These are phyloP conservation scores for Smutsia gigantea DNA, from an alignment of 2,797 vertebrate genomes.

Conservation along the genomic window DNA sequence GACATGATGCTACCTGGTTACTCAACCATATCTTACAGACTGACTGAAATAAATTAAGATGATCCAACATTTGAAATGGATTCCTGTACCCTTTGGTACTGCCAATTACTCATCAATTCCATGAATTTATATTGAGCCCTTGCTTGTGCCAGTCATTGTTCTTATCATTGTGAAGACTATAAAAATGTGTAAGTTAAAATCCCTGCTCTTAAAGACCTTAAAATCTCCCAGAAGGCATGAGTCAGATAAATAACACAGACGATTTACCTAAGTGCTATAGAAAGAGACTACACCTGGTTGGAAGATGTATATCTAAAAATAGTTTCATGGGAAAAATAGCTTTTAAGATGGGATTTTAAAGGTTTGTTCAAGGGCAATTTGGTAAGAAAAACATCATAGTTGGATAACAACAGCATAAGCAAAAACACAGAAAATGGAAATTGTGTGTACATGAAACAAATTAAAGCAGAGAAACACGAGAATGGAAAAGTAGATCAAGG, in stretches of 20 bases:
- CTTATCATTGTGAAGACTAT: not conserved
- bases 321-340: not conserved
- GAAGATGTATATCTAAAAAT: not conserved
- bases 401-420: not conserved
- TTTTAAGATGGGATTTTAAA: conserved; percentile 34
- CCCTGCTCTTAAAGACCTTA: not conserved
- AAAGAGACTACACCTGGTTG: not conserved
- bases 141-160: not conserved
- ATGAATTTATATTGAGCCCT: not conserved
- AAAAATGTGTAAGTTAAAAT: not conserved
- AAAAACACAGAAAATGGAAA: not conserved
- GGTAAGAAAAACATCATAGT: not conserved
- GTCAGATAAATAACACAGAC: not conserved
- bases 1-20: not conserved
- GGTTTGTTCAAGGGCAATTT: not conserved
- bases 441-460: not conserved
- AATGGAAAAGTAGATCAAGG: not conserved
- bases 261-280: too few species aligned
- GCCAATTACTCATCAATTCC: not conserved
- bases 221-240: not conserved
- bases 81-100: not conserved
- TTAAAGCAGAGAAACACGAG: not conserved
- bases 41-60: conserved; percentile 1
- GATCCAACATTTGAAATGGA: not conserved
- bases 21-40: not conserved